These are phyloP conservation scores for Varanus komodoensis DNA, from an alignment of 2,113 vertebrate species.

Conservation along the genomic window DNA sequence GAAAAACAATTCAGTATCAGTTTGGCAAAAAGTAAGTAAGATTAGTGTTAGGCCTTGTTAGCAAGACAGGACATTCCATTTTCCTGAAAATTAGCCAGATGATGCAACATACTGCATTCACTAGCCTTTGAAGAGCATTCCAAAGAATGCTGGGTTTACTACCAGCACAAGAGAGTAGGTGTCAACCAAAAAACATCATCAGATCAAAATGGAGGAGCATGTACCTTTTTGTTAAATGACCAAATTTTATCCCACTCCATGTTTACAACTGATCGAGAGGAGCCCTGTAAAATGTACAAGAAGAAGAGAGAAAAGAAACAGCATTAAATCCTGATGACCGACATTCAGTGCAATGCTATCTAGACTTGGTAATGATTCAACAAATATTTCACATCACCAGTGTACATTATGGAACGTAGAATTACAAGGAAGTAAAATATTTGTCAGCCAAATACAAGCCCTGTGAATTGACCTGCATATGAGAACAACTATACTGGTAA, in stretches of 20 bases:
- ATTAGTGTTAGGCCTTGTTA: constrained; percentile 61
- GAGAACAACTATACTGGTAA: neutral
- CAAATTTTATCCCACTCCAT: constrained; percentile 99
- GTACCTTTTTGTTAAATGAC: constrained; percentile 99
- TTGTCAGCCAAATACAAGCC: neutral
- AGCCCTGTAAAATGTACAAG: constrained; percentile 81
- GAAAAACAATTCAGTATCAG: constrained; percentile 63
- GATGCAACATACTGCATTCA: constrained; percentile 62
- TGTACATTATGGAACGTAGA: neutral
- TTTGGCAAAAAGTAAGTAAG: constrained; percentile 56
- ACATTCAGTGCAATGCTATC: neutral
- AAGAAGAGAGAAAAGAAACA: constrained; percentile 5
- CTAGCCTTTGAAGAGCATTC: constrained; percentile 65
- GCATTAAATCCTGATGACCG: constrained; percentile 6
- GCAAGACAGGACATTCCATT: constrained; percentile 78
- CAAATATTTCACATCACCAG: neutral
- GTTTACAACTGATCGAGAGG: constrained; percentile 96
- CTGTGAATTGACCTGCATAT: neutral
- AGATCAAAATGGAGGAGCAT: constrained; percentile 23
- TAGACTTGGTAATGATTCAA: accelerated
- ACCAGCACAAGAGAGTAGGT: constrained; percentile 37
- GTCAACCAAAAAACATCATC: neutral
- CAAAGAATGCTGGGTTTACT: constrained; percentile 48
- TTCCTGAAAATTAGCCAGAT: constrained; percentile 76
- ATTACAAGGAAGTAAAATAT: neutral